These are phyloP conservation scores for Notoglanidium macrostoma DNA, from an alignment of 2,797 vertebrate genomes.

Conservation along the genomic window DNA sequence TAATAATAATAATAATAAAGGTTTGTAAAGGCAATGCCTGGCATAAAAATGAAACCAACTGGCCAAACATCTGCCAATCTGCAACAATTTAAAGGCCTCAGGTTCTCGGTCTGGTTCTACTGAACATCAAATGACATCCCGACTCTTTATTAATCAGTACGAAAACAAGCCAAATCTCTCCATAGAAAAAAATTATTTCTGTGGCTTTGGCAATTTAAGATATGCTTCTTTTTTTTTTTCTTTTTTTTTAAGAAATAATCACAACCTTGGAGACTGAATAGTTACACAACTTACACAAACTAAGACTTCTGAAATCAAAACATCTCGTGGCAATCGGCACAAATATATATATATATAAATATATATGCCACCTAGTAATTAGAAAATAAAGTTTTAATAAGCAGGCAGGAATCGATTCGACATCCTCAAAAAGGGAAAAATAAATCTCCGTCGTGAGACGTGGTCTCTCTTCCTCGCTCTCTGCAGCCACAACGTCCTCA, in stretches of 20 bases:
- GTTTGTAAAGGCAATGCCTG: slow-evolving; percentile 13
- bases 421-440: slow-evolving; percentile 17
- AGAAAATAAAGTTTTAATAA: slow-evolving; percentile 26
- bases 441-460: neutral
- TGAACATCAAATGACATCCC: slow-evolving; percentile 47
- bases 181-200: slow-evolving; percentile 38
- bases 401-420: slow-evolving; percentile 22
- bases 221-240: slow-evolving; percentile 13
- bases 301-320: slow-evolving; percentile 38
- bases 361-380: slow-evolving; percentile 25
- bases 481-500: neutral
- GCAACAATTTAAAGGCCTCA: slow-evolving; percentile 32
- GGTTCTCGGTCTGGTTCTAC: slow-evolving; percentile 31
- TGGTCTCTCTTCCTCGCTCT: neutral
- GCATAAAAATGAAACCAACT: slow-evolving; percentile 25
- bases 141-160: slow-evolving; percentile 20
- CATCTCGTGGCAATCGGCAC: neutral
- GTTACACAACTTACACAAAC: slow-evolving; percentile 30
- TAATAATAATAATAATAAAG: slow-evolving; percentile 7
- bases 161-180: slow-evolving; percentile 49
- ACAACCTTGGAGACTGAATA: slow-evolving; percentile 36
- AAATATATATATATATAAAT: slow-evolving; percentile 22
- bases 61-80: neutral
- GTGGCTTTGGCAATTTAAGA: slow-evolving; percentile 54
- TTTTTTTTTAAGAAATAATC: slow-evolving; percentile 15